phyloP scores from a whole-genome alignment of 2,888 invertebrate genomes.

The Phyllotreta cruciferae region DNA sequence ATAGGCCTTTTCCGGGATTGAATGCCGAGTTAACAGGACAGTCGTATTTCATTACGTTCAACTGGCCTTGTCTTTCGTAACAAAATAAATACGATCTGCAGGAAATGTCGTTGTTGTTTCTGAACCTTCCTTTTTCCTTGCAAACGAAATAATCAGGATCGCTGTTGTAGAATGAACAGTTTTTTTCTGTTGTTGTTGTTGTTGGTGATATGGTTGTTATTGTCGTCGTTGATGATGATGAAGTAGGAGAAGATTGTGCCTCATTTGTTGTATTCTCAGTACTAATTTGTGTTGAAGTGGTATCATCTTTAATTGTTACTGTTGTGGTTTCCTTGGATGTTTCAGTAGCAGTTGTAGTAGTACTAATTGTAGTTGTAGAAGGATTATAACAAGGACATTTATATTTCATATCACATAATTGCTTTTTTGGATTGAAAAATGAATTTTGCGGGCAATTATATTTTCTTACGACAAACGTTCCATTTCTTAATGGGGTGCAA shows the following conservation, averaged over 20 bases:
- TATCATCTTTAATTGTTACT: not conserved
- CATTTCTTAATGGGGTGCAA: constrained; percentile 42
- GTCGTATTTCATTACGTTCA: too few species aligned
- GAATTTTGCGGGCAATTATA: constrained; percentile 43
- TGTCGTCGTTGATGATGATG: not conserved
- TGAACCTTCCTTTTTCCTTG: constrained; percentile 58
- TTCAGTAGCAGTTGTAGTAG: constrained; percentile 8
- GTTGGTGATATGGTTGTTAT: not conserved
- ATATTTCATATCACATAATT: constrained; percentile 53
- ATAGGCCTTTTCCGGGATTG: constrained; percentile 36
- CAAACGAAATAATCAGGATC: constrained; percentile 35
- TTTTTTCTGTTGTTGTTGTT: not conserved
- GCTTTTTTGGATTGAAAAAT: constrained; percentile 39
- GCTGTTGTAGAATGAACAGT: not conserved
- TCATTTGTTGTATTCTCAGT: not conserved
- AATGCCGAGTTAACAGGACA: constrained; percentile 44
- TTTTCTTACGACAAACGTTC: too few species aligned
- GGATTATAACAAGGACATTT: constrained; percentile 51
- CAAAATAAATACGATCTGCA: constrained; percentile 47
- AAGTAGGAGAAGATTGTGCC: not conserved
- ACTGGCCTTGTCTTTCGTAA: too few species aligned
- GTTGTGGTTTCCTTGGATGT: not conserved
- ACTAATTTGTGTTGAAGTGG: not conserved
- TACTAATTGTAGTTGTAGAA: constrained; percentile 6
- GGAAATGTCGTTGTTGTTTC: constrained; percentile 56